Evolutionary conservation across 2,113 vertebrate species (phyloP).

Genomic region (Pelmatolapia mariae): DNA sequence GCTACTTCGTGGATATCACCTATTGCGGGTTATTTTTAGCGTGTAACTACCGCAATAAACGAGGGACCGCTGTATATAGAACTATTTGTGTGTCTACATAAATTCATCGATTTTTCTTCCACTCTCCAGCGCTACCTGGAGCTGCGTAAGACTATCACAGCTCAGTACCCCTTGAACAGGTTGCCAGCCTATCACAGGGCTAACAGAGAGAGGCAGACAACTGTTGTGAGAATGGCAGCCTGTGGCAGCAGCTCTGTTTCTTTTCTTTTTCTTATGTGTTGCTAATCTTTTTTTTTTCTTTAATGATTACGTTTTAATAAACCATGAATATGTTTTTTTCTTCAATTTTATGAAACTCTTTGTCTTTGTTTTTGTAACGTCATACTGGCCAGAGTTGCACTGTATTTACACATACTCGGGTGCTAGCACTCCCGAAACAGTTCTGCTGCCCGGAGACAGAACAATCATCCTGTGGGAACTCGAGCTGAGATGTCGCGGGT

Average conservation of each 20-base stretch:
- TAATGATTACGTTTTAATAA: not conserved
- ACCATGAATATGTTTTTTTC: not conserved
- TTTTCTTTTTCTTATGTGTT: not conserved
- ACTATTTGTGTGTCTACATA: not conserved
- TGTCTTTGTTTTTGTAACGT: not conserved
- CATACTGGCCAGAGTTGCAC: not conserved
- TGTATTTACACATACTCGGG: not conserved
- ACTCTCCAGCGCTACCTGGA: not conserved
- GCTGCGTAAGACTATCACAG: not conserved
- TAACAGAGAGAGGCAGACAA: fast-evolving
- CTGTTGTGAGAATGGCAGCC: not conserved
- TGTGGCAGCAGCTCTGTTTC: not conserved
- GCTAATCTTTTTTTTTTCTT: not conserved
- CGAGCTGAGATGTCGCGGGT: not conserved
- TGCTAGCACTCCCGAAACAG: not conserved
- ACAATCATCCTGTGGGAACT: not conserved
- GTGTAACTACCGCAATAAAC: fast-evolving
- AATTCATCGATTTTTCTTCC: not conserved
- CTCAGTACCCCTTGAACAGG: not conserved
- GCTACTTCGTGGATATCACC: not conserved
- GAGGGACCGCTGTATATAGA: fast-evolving
- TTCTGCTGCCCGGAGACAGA: not conserved
- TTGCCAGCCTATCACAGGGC: not conserved
- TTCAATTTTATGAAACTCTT: not conserved
- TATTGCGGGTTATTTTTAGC: not conserved